Percentiles rank a stretch among this genome's conserved stretches.
These are phyloP conservation scores for Allolobophora icterica DNA, from an alignment of 2,888 invertebrate genomes.

Conservation along the genomic window DNA sequence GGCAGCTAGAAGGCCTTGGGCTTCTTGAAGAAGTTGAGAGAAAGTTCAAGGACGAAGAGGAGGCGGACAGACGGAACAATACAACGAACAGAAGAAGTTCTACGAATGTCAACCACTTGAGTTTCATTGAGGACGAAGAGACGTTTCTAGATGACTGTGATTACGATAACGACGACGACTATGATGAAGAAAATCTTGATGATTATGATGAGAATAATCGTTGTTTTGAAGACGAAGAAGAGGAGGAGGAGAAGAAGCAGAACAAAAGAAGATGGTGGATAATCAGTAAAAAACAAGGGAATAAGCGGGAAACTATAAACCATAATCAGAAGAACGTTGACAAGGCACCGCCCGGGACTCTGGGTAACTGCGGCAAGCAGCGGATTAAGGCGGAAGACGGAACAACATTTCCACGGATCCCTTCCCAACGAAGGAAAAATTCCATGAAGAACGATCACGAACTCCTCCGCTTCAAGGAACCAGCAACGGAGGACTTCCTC, in stretches of 20 bases:
- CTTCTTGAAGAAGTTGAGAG: slow-evolving; percentile 22
- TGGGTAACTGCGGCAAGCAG: neutral
- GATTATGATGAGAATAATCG: neutral
- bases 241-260: neutral
- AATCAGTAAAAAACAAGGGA: neutral
- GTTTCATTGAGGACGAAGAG: neutral
- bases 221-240: neutral
- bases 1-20: slow-evolving; percentile 26
- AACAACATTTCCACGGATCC: neutral
- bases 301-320: neutral
- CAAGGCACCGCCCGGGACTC: neutral
- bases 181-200: neutral
- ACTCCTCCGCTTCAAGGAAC: slow-evolving; percentile 41
- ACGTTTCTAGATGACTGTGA: neutral
- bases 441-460: neutral
- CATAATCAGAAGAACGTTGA: neutral
- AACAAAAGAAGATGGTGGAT: neutral
- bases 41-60: neutral
- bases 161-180: neutral
- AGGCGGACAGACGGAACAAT: neutral
- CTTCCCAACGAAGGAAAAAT: neutral
- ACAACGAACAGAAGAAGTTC: neutral
- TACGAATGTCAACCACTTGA: neutral
- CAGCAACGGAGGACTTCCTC: slow-evolving; percentile 40
- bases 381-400: neutral